Conservation (phyloP, 1,140 invertebrate genomes). For the Polypedilum vanderplanki region DNA sequence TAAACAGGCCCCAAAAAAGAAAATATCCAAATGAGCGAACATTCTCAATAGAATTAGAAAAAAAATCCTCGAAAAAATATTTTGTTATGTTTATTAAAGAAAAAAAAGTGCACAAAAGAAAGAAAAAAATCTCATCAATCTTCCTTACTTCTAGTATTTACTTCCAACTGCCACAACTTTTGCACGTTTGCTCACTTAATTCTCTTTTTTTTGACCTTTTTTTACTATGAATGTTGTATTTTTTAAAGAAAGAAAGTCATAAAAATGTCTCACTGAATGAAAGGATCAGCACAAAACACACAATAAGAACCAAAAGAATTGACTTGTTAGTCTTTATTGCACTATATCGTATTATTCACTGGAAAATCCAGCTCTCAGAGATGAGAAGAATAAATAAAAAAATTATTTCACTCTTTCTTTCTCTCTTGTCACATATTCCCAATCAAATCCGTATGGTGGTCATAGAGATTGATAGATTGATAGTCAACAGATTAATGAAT, state of each 20-base stretch:
- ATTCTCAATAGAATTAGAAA: slow-evolving; percentile 1
- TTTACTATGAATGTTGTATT: slow-evolving; percentile 3
- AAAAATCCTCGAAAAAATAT: not conserved
- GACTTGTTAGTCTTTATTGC: not conserved
- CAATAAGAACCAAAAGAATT: not conserved
- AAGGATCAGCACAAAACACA: not conserved
- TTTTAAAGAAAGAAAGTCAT: not conserved
- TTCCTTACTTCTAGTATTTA: not conserved
- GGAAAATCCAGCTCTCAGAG: too few species aligned
- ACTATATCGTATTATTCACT: not conserved
- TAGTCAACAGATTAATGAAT: not conserved
- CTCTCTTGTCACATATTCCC: too few species aligned
- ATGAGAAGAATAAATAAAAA: too few species aligned
- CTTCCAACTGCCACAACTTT: slow-evolving; percentile 3
- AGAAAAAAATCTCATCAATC: slow-evolving; percentile 25
- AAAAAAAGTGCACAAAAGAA: not conserved
- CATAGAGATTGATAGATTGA: too few species aligned
- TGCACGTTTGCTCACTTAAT: slow-evolving; percentile 2
- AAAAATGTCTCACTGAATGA: not conserved
- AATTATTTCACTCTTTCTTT: too few species aligned
- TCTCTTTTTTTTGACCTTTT: slow-evolving; percentile 22
- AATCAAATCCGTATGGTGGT: too few species aligned
- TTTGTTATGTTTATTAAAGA: not conserved
- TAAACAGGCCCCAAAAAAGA: not conserved
- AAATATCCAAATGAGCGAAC: slow-evolving; percentile 5